Percentiles rank a stretch among this genome's conserved stretches.
phyloP scores from a whole-genome alignment of 2,888 invertebrate species.

The Chironomus tentans region DNA sequence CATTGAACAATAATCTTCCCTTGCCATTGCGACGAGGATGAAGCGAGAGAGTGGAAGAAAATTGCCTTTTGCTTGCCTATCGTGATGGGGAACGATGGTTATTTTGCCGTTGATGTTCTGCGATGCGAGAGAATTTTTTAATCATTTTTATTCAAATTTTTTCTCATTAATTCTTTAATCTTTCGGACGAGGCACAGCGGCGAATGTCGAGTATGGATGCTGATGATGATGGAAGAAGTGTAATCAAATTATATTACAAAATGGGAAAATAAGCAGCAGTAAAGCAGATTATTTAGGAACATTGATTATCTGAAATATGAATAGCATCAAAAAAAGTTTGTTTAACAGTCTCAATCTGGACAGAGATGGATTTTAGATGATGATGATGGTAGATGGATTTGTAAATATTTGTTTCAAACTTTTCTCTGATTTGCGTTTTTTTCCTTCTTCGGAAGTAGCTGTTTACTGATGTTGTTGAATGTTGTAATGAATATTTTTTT shows the following conservation, averaged over 20 bases:
- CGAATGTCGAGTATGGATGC: not conserved
- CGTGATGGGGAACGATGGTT: not conserved
- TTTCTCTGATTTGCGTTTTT: no score
- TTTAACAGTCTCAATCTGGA: not conserved
- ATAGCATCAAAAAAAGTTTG: not conserved
- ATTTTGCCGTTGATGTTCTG: no score
- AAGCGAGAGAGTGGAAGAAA: not conserved
- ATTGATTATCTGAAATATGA: slow-evolving; percentile 16
- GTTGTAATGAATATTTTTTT: no score
- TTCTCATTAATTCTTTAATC: slow-evolving; percentile 26
- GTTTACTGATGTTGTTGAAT: no score
- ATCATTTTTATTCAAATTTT: slow-evolving; percentile 26
- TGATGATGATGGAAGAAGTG: slow-evolving; percentile 12
- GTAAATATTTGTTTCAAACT: no score
- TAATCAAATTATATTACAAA: slow-evolving; percentile 24
- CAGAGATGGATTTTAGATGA: no score
- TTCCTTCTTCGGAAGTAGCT: no score
- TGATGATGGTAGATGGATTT: no score
- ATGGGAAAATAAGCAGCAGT: slow-evolving; percentile 26
- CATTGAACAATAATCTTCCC: slow-evolving; percentile 18
- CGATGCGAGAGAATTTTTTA: slow-evolving; percentile 24
- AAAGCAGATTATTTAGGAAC: slow-evolving; percentile 22
- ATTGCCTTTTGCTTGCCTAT: not conserved
- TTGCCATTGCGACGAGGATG: not conserved
- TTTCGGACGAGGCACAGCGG: not conserved